phyloP scores from a whole-genome alignment of 2,888 invertebrate genomes.

The Agriopis marginaria region DNA sequence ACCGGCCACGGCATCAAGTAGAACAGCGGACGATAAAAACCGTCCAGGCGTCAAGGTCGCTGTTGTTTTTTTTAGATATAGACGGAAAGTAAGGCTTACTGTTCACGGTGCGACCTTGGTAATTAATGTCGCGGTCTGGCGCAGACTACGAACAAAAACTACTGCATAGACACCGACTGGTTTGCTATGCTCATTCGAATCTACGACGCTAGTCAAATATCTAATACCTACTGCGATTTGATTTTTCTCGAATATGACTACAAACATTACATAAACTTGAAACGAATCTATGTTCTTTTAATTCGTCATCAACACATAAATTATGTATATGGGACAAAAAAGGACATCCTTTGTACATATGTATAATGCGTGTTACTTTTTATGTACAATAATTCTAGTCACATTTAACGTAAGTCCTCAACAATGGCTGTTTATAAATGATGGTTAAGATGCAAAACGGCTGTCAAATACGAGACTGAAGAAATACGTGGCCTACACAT shows the following conservation, averaged over 20 bases:
- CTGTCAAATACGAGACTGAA: slow-evolving; percentile 19
- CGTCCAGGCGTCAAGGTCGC: slow-evolving; percentile 67
- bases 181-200: slow-evolving; percentile 64
- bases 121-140: slow-evolving; percentile 69
- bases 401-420: slow-evolving; percentile 6
- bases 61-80: slow-evolving; percentile 56
- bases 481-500: slow-evolving; percentile 26
- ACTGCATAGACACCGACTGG: slow-evolving; percentile 52
- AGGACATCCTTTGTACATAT: slow-evolving; percentile 11
- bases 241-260: neutral
- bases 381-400: slow-evolving; percentile 12
- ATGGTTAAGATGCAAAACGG: slow-evolving; percentile 25
- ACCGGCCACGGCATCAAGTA: slow-evolving; percentile 49
- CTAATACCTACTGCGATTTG: too few species aligned
- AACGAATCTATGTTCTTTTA: neutral
- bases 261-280: neutral
- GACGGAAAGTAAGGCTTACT: slow-evolving; percentile 64
- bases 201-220: slow-evolving; percentile 34
- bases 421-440: slow-evolving; percentile 21
- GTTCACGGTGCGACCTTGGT: slow-evolving; percentile 69
- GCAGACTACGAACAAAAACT: slow-evolving; percentile 68
- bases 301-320: neutral
- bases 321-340: slow-evolving; percentile 5
- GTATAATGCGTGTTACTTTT: neutral
- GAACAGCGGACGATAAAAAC: slow-evolving; percentile 61